A percentile compares a stretch with the other conserved stretches of the same genome.
Conservation (phyloP, 2,888 invertebrate species). For the Marasmarcha lunaedactyla region DNA sequence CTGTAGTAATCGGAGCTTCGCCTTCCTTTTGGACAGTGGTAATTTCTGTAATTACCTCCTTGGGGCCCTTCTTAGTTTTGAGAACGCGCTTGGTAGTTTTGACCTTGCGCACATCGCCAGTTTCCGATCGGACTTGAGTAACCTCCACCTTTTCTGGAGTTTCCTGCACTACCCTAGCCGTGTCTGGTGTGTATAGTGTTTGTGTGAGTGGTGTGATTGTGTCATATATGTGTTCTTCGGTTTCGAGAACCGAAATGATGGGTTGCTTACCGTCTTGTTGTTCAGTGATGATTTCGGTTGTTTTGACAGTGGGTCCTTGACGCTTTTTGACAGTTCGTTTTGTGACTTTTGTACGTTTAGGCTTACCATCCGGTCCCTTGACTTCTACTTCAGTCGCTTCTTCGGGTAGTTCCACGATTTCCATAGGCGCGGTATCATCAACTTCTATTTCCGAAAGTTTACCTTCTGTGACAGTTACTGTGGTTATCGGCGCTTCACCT, state of each 20-base stretch:
- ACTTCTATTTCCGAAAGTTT: slow-evolving; percentile 17
- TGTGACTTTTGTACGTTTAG: slow-evolving; percentile 20
- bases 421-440: slow-evolving; percentile 19
- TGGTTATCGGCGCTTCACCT: slow-evolving; percentile 26
- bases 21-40: slow-evolving; percentile 23
- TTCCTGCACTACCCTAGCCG: slow-evolving; percentile 19
- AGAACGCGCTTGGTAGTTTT: slow-evolving; percentile 19
- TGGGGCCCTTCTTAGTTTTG: slow-evolving; percentile 28
- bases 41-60: slow-evolving; percentile 21
- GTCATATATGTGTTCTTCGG: slow-evolving; percentile 22
- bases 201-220: slow-evolving; percentile 15
- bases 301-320: slow-evolving; percentile 31
- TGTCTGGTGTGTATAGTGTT: slow-evolving; percentile 19
- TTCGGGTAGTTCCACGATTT: slow-evolving; percentile 26
- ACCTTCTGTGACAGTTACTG: slow-evolving; percentile 11
- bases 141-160: slow-evolving; percentile 9
- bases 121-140: slow-evolving; percentile 17
- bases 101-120: slow-evolving; percentile 18
- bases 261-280: slow-evolving; percentile 25
- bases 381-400: slow-evolving; percentile 26
- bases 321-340: slow-evolving; percentile 24
- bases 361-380: slow-evolving; percentile 24
- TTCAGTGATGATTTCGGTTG: slow-evolving; percentile 28
- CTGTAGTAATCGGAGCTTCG: slow-evolving; percentile 28
- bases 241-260: slow-evolving; percentile 23